Base-by-base conservation (phyloP, 2,797 vertebrate genomes). In the Poeciliopsis infans region DNA sequence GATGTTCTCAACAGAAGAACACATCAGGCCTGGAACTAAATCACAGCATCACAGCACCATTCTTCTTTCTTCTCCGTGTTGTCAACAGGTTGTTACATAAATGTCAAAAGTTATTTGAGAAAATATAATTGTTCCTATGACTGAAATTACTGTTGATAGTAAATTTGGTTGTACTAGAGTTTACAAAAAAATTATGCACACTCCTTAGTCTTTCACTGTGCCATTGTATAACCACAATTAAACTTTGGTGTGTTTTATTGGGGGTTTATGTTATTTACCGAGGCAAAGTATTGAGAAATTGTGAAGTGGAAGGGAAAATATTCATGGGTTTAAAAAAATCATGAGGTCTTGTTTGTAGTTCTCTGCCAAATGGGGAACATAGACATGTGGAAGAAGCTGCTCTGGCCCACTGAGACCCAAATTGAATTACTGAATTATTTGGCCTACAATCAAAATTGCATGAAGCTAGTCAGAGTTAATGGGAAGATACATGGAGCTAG, bases 1-100 rank as follows among this genome's bases (percentile, higher is more conserved):
- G 91, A 93, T 91, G 91, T 87, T 91, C 90, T 93, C 88, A 85
- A 88, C 88, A 87, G 85, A 89, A 71, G 80, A 90, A 85, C 89
- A 90, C 83, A 85, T 87, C 64, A 36, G 66, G 87, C 84, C 88
- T 82, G 79, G 76, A 90, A 92, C 82, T 81, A 88, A 88, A 91
- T 83, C 85, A 77, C 85, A 75, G 73, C 69, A 84, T 85, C 83
- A 20, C 49, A 86, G 77, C 84, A 41, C 68, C 2, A 16, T 61
- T 85, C 78, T 74, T 41, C 39, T 78, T 46, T 79, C 71, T 46
- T 81, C 76, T 41, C 51, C 12, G 74, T n/a, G 20, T 36, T 61
- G 51, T 46, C 79, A 75, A 70, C 83, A 84, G 74, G 77, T 66
- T 77, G 41, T 57, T 11, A 72, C 41, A 70, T 74, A 3, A 28